phyloP scores from a whole-genome alignment of 1,140 invertebrate species.

The Charaxes varanes region DNA sequence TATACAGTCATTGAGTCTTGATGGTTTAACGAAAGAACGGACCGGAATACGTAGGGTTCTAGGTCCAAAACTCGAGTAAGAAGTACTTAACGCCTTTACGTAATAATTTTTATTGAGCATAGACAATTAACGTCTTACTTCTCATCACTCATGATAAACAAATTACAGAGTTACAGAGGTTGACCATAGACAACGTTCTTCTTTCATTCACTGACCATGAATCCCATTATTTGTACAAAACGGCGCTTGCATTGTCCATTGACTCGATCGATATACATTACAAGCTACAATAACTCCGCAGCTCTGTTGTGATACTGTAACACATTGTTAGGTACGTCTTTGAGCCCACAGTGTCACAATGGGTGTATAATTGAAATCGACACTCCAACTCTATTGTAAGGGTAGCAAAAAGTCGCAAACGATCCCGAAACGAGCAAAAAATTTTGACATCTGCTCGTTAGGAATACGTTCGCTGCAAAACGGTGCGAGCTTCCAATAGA shows the following conservation, averaged over 20 bases:
- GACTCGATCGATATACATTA: not conserved
- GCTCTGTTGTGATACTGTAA: not conserved
- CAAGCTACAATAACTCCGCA: conserved; percentile 3
- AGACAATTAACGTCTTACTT: no score
- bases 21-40: no score
- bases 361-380: conserved; percentile 45
- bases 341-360: conserved; percentile 38
- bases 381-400: conserved; percentile 26
- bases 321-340: not conserved
- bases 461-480: conserved; percentile 4
- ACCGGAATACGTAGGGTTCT: no score
- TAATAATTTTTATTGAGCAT: no score
- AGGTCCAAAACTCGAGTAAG: no score
- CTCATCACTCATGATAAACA: no score
- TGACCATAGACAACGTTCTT: no score
- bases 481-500: no score
- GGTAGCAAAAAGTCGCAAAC: conserved; percentile 10
- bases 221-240: not conserved
- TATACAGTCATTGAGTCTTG: no score
- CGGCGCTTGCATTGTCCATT: not conserved
- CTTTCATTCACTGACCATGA: not conserved
- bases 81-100: no score
- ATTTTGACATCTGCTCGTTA: conserved; percentile 34
- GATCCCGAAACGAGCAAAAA: conserved; percentile 21
- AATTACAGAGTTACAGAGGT: no score